Conservation (phyloP, 2,888 invertebrate species). For the Oxytorus armatus region DNA sequence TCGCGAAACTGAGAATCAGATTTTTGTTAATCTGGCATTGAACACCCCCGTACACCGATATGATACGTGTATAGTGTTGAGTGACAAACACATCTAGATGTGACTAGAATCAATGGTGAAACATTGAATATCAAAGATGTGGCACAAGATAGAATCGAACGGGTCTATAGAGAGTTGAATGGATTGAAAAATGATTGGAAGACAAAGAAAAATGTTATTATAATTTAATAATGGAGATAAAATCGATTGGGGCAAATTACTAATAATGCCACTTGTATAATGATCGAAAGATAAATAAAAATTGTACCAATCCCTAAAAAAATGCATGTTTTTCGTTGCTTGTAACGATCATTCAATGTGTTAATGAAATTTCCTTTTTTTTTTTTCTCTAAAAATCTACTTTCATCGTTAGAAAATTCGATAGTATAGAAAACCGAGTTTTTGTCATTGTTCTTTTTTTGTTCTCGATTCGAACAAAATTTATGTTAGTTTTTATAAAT, state of each 20-base stretch:
- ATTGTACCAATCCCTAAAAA: too few relatives aligned
- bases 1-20: conserved; percentile 8
- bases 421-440: conserved; percentile 1
- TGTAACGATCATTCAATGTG: not conserved
- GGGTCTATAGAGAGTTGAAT: conserved; percentile 16
- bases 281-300: too few relatives aligned
- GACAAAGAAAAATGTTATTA: not conserved
- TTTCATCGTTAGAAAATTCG: conserved; percentile 35
- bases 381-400: conserved; percentile 50
- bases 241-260: too few relatives aligned
- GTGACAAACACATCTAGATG: conserved; percentile 65
- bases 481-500: not conserved
- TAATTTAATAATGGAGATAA: not conserved
- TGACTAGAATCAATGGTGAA: conserved; percentile 58
- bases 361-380: conserved; percentile 6
- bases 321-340: not conserved
- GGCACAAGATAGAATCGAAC: conserved; percentile 38
- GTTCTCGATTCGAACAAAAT: not conserved
- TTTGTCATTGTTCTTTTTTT: not conserved
- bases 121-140: conserved; percentile 64
- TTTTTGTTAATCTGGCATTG: conserved; percentile 29
- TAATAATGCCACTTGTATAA: too few relatives aligned
- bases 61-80: conserved; percentile 58
- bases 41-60: conserved; percentile 36
- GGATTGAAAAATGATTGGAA: not conserved